Conservation (phyloP, 2,797 vertebrate genomes). For the Chelmon rostratus region DNA sequence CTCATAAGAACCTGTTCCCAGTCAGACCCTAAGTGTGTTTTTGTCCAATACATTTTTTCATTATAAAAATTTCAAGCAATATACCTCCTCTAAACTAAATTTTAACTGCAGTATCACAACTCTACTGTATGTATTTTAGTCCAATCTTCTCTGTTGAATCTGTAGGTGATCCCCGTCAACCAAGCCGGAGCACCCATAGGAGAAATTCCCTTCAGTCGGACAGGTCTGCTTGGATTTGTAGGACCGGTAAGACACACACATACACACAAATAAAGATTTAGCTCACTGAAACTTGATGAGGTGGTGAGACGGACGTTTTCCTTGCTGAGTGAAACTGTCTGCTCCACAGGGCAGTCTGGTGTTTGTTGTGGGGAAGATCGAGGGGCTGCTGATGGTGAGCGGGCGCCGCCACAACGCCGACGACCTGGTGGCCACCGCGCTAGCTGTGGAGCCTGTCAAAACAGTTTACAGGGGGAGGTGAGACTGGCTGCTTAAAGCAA, state of each 20-base stretch:
- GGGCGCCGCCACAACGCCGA: slow-evolving; percentile 95
- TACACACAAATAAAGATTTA: not conserved
- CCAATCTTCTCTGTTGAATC: slow-evolving; percentile 34
- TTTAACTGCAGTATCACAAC: not conserved
- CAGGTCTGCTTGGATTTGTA: slow-evolving; percentile 96
- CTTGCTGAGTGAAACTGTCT: slow-evolving; percentile 16
- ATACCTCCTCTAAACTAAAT: not conserved
- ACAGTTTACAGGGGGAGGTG: slow-evolving; percentile 98
- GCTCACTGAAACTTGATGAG: not conserved
- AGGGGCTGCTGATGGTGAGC: slow-evolving; percentile 93
- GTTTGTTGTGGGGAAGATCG: slow-evolving; percentile 97
- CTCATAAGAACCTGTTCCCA: not conserved
- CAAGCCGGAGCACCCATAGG: slow-evolving; percentile 93
- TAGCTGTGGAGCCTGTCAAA: slow-evolving; percentile 97
- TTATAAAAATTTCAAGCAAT: not conserved
- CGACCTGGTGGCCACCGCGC: slow-evolving; percentile 95
- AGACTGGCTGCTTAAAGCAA: slow-evolving; percentile 52
- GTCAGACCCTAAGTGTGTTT: not conserved
- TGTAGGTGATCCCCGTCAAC: slow-evolving; percentile 94
- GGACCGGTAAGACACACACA: slow-evolving; percentile 89
- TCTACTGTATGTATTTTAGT: not conserved
- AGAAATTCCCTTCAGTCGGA: slow-evolving; percentile 93
- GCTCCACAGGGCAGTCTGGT: slow-evolving; percentile 93
- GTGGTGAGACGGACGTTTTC: not conserved
- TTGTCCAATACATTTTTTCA: not conserved